phyloP scores from a whole-genome alignment of 2,797 vertebrate genomes.

The Trichosurus vulpecula region DNA sequence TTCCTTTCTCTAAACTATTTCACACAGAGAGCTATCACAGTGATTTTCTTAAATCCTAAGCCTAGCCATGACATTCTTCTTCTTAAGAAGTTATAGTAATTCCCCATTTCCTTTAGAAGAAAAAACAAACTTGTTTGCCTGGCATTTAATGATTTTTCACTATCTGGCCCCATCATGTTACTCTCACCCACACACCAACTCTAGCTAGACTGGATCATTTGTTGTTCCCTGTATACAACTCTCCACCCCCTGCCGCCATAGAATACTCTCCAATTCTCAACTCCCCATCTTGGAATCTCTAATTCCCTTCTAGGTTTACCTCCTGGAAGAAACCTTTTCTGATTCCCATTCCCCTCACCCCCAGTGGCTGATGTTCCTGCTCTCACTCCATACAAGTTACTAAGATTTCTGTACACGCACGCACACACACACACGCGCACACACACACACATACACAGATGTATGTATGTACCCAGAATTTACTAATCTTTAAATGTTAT shows the following conservation, averaged over 20 bases:
- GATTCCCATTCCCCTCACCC: neutral
- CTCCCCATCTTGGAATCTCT: neutral
- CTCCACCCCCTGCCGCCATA: neutral
- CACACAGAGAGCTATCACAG: neutral
- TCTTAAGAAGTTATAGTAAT: neutral
- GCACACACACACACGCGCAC: fast-evolving
- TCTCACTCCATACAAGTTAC: neutral
- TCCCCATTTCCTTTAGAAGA: neutral
- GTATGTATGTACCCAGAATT: neutral
- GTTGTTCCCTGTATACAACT: neutral
- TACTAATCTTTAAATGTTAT: neutral
- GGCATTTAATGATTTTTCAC: neutral
- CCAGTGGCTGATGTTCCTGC: neutral
- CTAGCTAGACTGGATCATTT: neutral
- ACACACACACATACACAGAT: neutral
- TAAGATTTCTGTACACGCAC: neutral
- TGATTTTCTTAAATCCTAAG: neutral
- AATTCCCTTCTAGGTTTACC: neutral
- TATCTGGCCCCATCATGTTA: neutral
- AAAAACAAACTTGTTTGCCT: neutral
- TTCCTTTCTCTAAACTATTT: neutral
- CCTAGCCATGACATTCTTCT: neutral
- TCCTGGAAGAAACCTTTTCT: neutral
- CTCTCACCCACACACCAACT: neutral
- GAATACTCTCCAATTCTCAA: neutral